phyloP scores from a whole-genome alignment of 2,888 invertebrate genomes.

The Monochamus alternatus region DNA sequence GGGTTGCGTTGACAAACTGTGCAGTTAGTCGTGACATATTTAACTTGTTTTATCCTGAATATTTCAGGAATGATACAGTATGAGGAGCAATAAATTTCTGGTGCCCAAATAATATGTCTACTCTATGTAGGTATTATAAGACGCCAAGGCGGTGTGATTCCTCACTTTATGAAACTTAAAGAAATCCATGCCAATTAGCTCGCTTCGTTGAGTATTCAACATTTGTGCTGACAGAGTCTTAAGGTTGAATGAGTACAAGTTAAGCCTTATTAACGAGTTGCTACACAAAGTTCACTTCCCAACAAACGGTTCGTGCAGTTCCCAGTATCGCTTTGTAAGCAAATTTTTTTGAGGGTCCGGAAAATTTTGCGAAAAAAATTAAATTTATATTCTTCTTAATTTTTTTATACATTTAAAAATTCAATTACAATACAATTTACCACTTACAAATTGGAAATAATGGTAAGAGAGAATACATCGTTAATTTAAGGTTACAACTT shows the following conservation, averaged over 20 bases:
- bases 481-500: neutral
- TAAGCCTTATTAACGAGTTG: conserved; percentile 31
- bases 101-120: too few relatives aligned
- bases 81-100: too few relatives aligned
- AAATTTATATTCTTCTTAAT: too few relatives aligned
- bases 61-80: neutral
- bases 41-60: neutral
- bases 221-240: conserved; percentile 31
- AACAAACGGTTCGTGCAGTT: neutral
- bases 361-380: too few relatives aligned
- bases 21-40: too few relatives aligned
- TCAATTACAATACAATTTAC: too few relatives aligned
- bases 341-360: too few relatives aligned
- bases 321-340: neutral
- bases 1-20: too few relatives aligned
- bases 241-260: conserved; percentile 20
- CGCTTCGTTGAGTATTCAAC: conserved; percentile 31
- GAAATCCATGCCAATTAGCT: conserved; percentile 23
- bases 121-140: too few relatives aligned
- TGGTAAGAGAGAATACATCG: neutral
- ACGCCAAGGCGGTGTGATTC: too few relatives aligned
- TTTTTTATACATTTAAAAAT: too few relatives aligned
- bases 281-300: conserved; percentile 12
- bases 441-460: too few relatives aligned
- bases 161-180: conserved; percentile 18